phyloP scores from a whole-genome alignment of 23 tunicate species.

The Phallusia fumigata region DNA sequence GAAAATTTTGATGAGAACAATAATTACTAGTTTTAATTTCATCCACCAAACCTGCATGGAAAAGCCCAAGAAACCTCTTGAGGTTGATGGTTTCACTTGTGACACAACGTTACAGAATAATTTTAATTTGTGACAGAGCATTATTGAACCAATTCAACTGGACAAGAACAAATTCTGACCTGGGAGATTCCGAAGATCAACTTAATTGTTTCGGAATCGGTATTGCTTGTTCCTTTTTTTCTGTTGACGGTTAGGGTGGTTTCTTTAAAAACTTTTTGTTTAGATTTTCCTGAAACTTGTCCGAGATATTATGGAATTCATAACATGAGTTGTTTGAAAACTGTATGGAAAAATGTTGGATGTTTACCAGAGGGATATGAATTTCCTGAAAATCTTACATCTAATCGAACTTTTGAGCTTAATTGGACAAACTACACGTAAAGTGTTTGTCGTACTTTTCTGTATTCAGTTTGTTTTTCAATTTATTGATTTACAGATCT shows the following conservation, averaged over 20 bases:
- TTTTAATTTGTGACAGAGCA: background rate
- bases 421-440: background rate
- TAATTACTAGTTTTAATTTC: too few relatives aligned
- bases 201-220: background rate
- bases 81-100: too few relatives aligned
- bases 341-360: conserved; percentile 4
- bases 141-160: background rate
- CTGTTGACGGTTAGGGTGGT: background rate
- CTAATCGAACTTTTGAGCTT: background rate
- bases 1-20: too few relatives aligned
- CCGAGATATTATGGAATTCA: conserved; percentile 2
- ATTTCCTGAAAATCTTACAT: background rate
- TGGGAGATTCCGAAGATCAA: background rate
- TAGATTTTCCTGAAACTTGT: background rate
- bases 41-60: too few relatives aligned
- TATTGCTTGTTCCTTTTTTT: background rate
- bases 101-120: too few relatives aligned
- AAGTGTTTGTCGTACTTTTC: background rate
- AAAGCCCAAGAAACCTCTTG: too few relatives aligned
- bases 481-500: background rate
- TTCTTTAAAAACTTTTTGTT: background rate
- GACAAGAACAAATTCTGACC: background rate
- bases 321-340: background rate
- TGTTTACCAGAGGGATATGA: conserved; percentile 10
- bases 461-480: too few relatives aligned